Base-by-base conservation (phyloP, 2,888 invertebrate genomes). In the Drosophila borealis region DNA sequence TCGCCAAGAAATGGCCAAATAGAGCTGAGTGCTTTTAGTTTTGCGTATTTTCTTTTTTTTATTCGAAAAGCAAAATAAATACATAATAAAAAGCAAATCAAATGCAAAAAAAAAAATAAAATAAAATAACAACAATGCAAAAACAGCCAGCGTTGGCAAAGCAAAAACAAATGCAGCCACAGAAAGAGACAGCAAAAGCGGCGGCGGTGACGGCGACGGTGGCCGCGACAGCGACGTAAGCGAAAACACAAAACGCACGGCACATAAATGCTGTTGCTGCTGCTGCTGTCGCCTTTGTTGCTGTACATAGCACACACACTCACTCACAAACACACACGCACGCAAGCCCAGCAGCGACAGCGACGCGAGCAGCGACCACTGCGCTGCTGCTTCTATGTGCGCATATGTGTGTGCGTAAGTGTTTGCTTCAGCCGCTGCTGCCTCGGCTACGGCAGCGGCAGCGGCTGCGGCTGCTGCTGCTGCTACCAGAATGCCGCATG, bases 81-180 rank as follows among this genome's bases (percentile, higher is more conserved):
- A 67, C 51, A 55, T 55, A 46, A 76, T 55, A 48, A 79, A 61
- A 61, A 21, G 19, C 41, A 71, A 68, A 69, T 63, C 78, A 83
- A 86, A 82, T 61, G 64, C 81, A 82, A 68, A 75, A 66, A 55
- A 41, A 63, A 63, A 67, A 8, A 62, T 17, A 25, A 11, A 25
- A 42, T n/a, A 48, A 48, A 19, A 37, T 29, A 63, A 70, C 46
- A 41, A 68, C 79, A 76, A 73, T 87, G 82, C 81, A 88, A 85
- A 81, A 63, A 64, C 80, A 79, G 44, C 59, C 56, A 44, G 37
- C 60, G 59, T 60, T 51, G 48, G 44, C 70, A 87, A 81, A 74
- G 57, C 71, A 83, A 89, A 89, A 84, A 75, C 83, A 83, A 89
- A 83, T 89, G 89, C 83, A 83, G 85, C 65, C 48, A 56, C 25